Evolutionary conservation across 2,797 vertebrate species (phyloP).

Genomic region (Pseudocheirus occidentalis): DNA sequence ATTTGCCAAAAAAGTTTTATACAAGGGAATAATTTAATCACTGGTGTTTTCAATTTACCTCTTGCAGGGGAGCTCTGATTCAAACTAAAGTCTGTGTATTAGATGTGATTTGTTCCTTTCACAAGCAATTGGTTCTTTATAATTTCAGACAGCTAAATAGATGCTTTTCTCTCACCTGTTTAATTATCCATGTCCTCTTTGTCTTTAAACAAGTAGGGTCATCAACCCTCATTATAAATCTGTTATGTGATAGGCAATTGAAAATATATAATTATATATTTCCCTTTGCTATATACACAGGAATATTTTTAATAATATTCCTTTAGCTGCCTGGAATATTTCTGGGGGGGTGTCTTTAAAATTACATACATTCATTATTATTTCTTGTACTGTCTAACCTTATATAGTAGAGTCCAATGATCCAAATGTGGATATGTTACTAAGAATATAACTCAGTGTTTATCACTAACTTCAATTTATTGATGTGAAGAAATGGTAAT

Average conservation of each 20-base stretch:
- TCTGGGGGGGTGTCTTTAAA: background rate
- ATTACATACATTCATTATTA: background rate
- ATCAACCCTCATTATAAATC: slow-evolving; percentile 5
- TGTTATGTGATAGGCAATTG: background rate
- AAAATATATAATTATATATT: background rate
- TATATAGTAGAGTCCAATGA: background rate
- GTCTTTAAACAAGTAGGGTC: background rate
- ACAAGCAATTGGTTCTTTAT: slow-evolving; percentile 7
- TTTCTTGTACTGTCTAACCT: background rate
- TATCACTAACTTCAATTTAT: background rate
- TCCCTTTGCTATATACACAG: background rate
- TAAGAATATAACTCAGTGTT: background rate
- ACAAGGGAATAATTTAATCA: slow-evolving; percentile 41
- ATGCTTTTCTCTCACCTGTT: background rate
- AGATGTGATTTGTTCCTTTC: slow-evolving; percentile 22
- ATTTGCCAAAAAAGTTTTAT: slow-evolving; percentile 28
- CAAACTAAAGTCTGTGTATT: background rate
- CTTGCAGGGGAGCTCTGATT: slow-evolving; percentile 20
- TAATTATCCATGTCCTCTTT: slow-evolving; percentile 17
- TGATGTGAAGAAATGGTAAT: no score
- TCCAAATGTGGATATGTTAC: background rate
- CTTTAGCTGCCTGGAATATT: background rate
- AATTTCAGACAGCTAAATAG: background rate
- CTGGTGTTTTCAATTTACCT: slow-evolving; percentile 42
- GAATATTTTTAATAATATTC: background rate